These are phyloP conservation scores for Thereva nobilitata DNA, from an alignment of 2,888 invertebrate genomes.

Conservation along the genomic window DNA sequence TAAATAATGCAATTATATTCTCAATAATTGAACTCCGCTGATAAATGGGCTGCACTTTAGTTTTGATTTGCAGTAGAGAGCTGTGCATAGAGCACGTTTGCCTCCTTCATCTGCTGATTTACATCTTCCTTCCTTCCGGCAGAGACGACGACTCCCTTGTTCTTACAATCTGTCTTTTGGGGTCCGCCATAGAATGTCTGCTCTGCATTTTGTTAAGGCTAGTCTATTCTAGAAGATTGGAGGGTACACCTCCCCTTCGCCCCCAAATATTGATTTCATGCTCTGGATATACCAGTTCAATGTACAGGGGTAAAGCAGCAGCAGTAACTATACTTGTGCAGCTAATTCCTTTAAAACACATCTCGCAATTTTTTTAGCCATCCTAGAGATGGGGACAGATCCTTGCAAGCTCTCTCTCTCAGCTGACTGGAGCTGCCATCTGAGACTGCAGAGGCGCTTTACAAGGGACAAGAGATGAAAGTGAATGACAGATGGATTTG, in stretches of 20 bases:
- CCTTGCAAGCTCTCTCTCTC: slow-evolving; percentile 4
- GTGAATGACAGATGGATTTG: slow-evolving; percentile 34
- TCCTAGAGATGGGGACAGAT: neutral
- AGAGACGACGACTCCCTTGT: neutral
- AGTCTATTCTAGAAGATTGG: no score
- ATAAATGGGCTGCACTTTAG: slow-evolving; percentile 32
- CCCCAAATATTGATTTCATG: no score
- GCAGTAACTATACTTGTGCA: no score
- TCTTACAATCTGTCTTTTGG: slow-evolving; percentile 5
- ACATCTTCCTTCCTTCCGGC: slow-evolving; percentile 8
- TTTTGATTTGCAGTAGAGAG: slow-evolving; percentile 24
- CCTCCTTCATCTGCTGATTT: slow-evolving; percentile 6
- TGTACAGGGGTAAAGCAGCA: no score
- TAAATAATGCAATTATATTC: slow-evolving; percentile 33
- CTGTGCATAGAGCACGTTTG: neutral
- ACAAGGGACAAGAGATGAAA: slow-evolving; percentile 30
- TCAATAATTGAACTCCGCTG: slow-evolving; percentile 30
- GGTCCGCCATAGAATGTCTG: no score
- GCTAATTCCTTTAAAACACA: no score
- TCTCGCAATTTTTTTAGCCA: neutral
- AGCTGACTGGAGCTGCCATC: slow-evolving; percentile 2
- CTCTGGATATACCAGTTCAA: no score
- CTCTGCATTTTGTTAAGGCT: no score
- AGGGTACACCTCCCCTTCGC: no score
- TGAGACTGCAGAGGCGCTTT: slow-evolving; percentile 8